Base-by-base conservation (phyloP, 2,113 vertebrate genomes). In the Eretmochelys imbricata region DNA sequence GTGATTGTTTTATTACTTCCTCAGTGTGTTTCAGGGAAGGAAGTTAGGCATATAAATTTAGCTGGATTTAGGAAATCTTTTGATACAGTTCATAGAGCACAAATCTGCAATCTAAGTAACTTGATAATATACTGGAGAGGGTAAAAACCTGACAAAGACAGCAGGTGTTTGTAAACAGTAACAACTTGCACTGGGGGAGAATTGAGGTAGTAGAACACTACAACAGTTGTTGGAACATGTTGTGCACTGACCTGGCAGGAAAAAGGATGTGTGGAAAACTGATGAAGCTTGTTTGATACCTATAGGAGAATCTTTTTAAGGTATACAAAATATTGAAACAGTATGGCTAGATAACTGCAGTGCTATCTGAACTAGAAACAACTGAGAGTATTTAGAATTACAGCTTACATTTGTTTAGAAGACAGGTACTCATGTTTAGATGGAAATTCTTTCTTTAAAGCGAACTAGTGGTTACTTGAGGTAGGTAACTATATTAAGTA, bases 11-110 rank as follows among this genome's bases (percentile, higher is more conserved):
- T 89, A 96, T 94, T 95, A 31, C 93, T 97, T 97, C 97, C 97
- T 96, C 94, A 1, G 25, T 95, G 94, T 93, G 96, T 95, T 90
- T 1, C 1, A 94, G 88, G 97, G 97, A 97, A 97, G 96, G 97
- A 97, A 97, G 96, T 96, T 95, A 97, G 96, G 96, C 96, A 97
- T 97, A 96, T 97, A 95, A 22, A 97, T 97, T 97, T 96, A 96
- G 86, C 94, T 81, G 88, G 93, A 88, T 94, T 94, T 96, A 96
- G 96, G 96, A 97, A 97, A 97, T 91, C 95, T 95, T 97, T 94
- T 96, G 95, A 91, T 97, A 89, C 48, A 83, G 96, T 91, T 95
- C 88, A 88, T 0, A 1, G 96, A 95, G 79, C 92, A 88, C 88
- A 89, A 89, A 84, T 89, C 89, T 96, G 94, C 91, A 89, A 49